Evolutionary conservation across 2,113 vertebrate species (phyloP).

Genomic region (Zosterops pallidus): DNA sequence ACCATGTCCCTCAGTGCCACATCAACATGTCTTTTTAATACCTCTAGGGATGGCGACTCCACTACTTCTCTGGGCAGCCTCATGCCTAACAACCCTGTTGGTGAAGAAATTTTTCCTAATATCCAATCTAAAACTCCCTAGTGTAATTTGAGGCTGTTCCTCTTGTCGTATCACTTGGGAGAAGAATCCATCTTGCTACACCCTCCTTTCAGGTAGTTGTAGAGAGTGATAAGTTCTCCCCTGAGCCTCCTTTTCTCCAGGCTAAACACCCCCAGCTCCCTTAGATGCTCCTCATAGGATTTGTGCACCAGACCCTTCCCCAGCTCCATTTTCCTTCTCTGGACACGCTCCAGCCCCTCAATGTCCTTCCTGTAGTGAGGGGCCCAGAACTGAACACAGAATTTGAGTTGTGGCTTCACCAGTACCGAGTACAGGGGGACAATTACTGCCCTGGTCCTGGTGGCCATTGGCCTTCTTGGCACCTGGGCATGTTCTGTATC

Average conservation of each 20-base stretch:
- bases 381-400: rapidly evolving
- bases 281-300: rapidly evolving
- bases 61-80: not conserved
- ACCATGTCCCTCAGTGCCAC: not conserved
- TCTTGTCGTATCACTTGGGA: not conserved
- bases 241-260: not conserved
- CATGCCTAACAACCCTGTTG: not conserved
- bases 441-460: not conserved
- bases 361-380: not conserved
- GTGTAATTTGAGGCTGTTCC: not conserved
- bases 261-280: not conserved
- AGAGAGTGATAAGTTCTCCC: not conserved
- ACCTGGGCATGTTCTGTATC: not conserved
- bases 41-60: not conserved
- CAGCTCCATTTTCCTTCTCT: rapidly evolving
- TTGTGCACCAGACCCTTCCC: not conserved
- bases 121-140: not conserved
- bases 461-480: not conserved
- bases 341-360: rapidly evolving
- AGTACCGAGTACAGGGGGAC: rapidly evolving
- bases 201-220: not conserved
- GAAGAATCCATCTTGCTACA: not conserved
- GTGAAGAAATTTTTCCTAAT: not conserved
- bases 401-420: not conserved
- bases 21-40: not conserved